Base-by-base conservation (phyloP, 2,888 invertebrate genomes). In the Orthosia gracilis region DNA sequence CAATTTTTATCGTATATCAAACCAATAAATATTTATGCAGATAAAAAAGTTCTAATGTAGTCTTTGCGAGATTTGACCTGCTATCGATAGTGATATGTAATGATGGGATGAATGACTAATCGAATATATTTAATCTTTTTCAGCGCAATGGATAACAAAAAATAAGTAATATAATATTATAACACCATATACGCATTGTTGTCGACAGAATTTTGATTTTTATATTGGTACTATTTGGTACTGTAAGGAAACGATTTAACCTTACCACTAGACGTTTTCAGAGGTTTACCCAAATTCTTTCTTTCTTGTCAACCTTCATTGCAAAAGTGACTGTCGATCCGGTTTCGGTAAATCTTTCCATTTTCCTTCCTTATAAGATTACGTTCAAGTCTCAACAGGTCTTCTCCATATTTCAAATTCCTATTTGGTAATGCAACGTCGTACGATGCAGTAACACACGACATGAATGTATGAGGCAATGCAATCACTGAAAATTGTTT, bases 401-500 rank as follows among this genome's bases (percentile, higher is more conserved):
- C 15, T 64, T 47, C 7, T 2, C 31, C 31, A 52, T 52, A 26
- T 47, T 61, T 17, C 2, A n/a, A 57, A 49, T 47, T 58, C 31
- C 11, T 7, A 57, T 52, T 57, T 49, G 26, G 15, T 66, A 54
- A 45, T 52, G 47, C 31, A 0, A 23, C 17, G 15, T 40, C 26
- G 12, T 73, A 0, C 3, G 17, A 79, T 66, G 73, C 73, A 63
- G 26, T 52, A 78, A 78, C 21, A 57, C 57, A 52, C 17, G 26
- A 52, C 52, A 65, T n/a, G 23, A n/a, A 63, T 61, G 18, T 23
- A 57, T 49, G 47, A 57, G 31, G 26, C 55, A 40, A 66, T 40
- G 66, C 49, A 55, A 61, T 78, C 18, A 49, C 79, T 79, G 66
- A 73, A 78, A 73, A 79, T 40, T 65, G 31, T 59, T 64, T 17